Evolutionary conservation across 2,113 vertebrate genomes (phyloP).

Genomic region (Coptodon bakossiorum): DNA sequence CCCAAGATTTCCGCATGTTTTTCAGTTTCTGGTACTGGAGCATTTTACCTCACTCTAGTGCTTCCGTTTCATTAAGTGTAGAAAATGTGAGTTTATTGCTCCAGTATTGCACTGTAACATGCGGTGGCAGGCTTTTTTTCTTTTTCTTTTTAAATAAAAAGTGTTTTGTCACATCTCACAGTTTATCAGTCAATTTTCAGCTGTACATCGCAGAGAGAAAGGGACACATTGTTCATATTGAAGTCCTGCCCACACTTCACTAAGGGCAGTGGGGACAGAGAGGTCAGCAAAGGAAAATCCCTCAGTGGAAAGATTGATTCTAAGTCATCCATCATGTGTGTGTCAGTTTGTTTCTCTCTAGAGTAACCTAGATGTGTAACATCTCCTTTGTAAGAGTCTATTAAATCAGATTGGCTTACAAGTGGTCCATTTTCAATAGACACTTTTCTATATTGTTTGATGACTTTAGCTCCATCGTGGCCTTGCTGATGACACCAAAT

Average conservation of each 20-base stretch:
- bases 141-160: not conserved
- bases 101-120: not conserved
- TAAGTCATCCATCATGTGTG: not conserved
- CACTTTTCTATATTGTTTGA: not conserved
- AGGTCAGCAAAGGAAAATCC: slow-evolving; percentile 43
- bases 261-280: slow-evolving; percentile 16
- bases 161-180: not conserved
- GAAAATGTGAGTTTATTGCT: not conserved
- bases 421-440: not conserved
- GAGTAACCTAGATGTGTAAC: not conserved
- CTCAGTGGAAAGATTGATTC: not conserved
- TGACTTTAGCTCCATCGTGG: not conserved
- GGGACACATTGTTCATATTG: slow-evolving; percentile 25
- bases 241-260: slow-evolving; percentile 14
- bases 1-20: not conserved
- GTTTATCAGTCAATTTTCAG: slow-evolving; percentile 32
- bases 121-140: not conserved
- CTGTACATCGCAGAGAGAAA: slow-evolving; percentile 65
- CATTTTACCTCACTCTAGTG: not conserved
- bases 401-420: not conserved
- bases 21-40: not conserved
- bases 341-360: slow-evolving; percentile 20
- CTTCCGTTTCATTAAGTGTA: not conserved
- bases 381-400: not conserved
- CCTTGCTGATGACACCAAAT: slow-evolving; percentile 54